A percentile compares a stretch with the other conserved stretches of the same genome.
Evolutionary conservation across 2,113 vertebrate genomes (phyloP).

Genomic region (Clarias gariepinus): DNA sequence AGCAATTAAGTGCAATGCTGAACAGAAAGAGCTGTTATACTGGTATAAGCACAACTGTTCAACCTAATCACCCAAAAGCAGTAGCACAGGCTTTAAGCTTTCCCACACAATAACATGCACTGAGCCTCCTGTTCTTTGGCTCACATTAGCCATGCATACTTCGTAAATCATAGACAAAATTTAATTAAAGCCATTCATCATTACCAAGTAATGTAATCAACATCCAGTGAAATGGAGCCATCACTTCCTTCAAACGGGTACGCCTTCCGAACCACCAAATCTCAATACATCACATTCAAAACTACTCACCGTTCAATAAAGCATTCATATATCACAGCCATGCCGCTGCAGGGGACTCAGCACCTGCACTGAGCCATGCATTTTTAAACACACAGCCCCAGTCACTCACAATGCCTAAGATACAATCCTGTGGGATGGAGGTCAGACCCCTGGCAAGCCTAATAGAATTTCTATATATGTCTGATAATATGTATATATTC

Average conservation of each 20-base stretch:
- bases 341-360: conserved; percentile 37
- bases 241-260: conserved; percentile 52
- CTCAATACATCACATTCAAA: conserved; percentile 61
- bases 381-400: conserved; percentile 45
- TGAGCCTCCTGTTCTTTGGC: conserved; percentile 51
- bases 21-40: conserved; percentile 4
- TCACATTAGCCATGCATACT: conserved; percentile 48
- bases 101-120: conserved; percentile 36
- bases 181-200: conserved; percentile 63
- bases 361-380: conserved; percentile 49
- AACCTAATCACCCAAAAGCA: neutral
- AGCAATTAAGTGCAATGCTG: neutral
- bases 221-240: conserved; percentile 57
- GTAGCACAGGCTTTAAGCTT: neutral
- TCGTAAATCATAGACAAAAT: conserved; percentile 60
- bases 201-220: conserved; percentile 55
- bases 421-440: conserved; percentile 38
- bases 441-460: conserved; percentile 51
- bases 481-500: conserved; percentile 64
- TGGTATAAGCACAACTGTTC: conserved; percentile 20
- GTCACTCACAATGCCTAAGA: conserved; percentile 30
- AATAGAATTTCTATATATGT: conserved; percentile 62
- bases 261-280: conserved; percentile 50
- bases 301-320: conserved; percentile 61
- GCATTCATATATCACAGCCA: conserved; percentile 56